phyloP scores from a whole-genome alignment of 2,888 invertebrate species.

The Tenthredo distinguenda region DNA sequence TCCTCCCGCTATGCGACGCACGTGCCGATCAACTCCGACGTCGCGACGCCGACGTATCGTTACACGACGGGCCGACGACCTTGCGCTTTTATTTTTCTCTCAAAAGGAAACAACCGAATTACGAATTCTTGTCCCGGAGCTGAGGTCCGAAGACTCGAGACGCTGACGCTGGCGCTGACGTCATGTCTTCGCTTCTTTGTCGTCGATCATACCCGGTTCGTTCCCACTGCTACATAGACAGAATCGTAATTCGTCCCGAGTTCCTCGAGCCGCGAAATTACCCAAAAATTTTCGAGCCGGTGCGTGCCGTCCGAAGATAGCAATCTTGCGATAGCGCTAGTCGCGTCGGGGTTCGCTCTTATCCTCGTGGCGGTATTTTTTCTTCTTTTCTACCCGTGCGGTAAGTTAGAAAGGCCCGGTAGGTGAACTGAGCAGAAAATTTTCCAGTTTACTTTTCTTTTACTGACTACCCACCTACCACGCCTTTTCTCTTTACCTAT shows the following conservation, averaged over 20 bases:
- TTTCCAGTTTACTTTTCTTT: not conserved
- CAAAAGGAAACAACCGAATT: slow-evolving; percentile 28
- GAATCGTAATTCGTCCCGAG: not conserved
- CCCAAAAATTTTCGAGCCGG: not conserved
- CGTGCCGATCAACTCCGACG: not conserved
- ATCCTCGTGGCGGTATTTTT: not conserved
- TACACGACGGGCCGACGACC: slow-evolving; percentile 23
- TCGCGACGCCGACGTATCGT: not conserved
- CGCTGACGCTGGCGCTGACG: slow-evolving; percentile 11
- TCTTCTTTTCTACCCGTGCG: not conserved
- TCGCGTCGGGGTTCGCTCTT: not conserved
- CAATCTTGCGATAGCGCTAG: not conserved
- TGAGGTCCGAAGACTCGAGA: not conserved
- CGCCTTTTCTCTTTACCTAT: not conserved
- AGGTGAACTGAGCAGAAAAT: not conserved
- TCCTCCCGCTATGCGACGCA: not conserved
- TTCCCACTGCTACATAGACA: not conserved
- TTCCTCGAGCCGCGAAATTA: not conserved
- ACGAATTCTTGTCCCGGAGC: slow-evolving; percentile 39
- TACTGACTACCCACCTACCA: not conserved
- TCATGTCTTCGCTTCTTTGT: not conserved
- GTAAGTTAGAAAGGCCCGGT: not conserved
- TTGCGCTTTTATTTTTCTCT: slow-evolving; percentile 15
- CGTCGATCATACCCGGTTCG: not conserved
- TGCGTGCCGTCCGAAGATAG: slow-evolving; percentile 6